These are phyloP conservation scores for Orthosia cruda DNA, from an alignment of 2,888 invertebrate species.

Conservation along the genomic window DNA sequence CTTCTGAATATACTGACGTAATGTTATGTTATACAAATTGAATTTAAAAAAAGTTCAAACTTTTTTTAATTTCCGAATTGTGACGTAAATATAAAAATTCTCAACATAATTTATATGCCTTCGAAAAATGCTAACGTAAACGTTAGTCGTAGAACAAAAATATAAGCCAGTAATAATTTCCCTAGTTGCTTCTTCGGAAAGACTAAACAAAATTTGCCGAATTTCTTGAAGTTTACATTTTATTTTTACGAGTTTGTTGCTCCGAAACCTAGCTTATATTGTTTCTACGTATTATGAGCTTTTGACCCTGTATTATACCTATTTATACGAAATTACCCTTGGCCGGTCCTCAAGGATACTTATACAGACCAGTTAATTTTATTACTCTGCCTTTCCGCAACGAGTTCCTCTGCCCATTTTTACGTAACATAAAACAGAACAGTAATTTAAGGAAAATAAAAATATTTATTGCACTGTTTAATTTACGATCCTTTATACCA, in stretches of 20 bases:
- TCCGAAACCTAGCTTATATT: constrained; percentile 1
- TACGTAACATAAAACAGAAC: constrained; percentile 57
- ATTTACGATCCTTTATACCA: constrained; percentile 71
- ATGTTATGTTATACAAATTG: too few relatives aligned
- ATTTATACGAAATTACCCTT: neutral
- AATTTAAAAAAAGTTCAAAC: too few relatives aligned
- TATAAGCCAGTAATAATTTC: too few relatives aligned
- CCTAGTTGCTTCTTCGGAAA: neutral
- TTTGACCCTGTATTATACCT: neutral
- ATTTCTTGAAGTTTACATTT: neutral
- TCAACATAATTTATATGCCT: too few relatives aligned
- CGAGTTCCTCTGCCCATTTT: constrained; percentile 35
- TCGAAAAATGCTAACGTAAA: too few relatives aligned
- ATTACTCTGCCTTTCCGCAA: constrained; percentile 44
- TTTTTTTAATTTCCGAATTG: too few relatives aligned
- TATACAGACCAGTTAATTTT: constrained; percentile 46
- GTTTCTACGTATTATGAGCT: neutral
- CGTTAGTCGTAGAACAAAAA: too few relatives aligned
- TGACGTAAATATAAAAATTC: too few relatives aligned
- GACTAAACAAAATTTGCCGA: neutral
- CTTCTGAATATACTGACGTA: too few relatives aligned
- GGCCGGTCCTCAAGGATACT: constrained; percentile 45
- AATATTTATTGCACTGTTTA: constrained; percentile 75
- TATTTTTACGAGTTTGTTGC: constrained; percentile 5
- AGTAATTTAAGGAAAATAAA: constrained; percentile 69